A percentile compares a stretch with the other conserved stretches of the same genome.
Evolutionary conservation across 2,888 invertebrate species (phyloP).

Genomic region (Eueremaeus valkanovi): DNA sequence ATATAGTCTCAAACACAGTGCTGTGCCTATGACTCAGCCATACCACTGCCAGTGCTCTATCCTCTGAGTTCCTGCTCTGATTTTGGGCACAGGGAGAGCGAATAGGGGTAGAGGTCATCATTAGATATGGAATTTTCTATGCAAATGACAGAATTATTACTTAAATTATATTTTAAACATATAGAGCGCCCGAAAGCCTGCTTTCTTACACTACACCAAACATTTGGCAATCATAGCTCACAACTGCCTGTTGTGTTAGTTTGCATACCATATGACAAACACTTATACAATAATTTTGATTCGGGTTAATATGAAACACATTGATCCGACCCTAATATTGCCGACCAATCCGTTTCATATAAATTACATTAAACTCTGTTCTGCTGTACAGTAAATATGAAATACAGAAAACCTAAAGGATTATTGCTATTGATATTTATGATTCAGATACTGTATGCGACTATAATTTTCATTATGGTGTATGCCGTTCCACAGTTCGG

Average conservation of each 20-base stretch:
- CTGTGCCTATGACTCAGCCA: conserved; percentile 5
- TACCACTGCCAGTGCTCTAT: background rate
- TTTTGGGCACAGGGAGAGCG: background rate
- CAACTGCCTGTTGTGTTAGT: background rate
- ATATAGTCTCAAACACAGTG: conserved; percentile 1
- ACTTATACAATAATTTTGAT: background rate
- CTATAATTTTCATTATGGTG: background rate
- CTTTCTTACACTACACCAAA: background rate
- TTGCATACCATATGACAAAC: conserved; percentile 19
- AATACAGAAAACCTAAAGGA: background rate
- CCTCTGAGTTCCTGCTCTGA: conserved; percentile 11
- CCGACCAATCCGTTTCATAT: background rate
- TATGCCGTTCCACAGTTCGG: background rate
- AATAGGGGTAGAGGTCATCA: conserved; percentile 19
- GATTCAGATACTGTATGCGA: background rate
- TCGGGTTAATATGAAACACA: conserved; percentile 11
- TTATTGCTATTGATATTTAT: background rate
- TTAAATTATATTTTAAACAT: conserved; percentile 2
- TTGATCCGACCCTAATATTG: background rate
- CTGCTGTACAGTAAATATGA: no score
- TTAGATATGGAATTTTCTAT: conserved; percentile 20
- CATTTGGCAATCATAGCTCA: background rate
- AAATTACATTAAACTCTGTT: background rate
- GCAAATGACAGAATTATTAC: conserved; percentile 24
- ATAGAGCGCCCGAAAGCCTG: background rate